Conservation (phyloP, 2,797 vertebrate genomes). For the Valencia hispanica region DNA sequence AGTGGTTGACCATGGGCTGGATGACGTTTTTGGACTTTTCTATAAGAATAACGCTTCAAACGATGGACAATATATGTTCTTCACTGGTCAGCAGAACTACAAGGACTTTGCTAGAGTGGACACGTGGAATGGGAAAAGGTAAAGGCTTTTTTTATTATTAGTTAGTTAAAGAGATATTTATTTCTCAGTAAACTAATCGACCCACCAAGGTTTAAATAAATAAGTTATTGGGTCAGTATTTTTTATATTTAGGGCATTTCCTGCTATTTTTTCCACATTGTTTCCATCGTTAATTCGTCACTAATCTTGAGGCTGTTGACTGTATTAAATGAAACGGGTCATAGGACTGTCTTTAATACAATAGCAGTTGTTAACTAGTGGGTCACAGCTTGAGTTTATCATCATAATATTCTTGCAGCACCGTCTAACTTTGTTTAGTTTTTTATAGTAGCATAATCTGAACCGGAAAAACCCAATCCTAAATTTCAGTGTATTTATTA, state of each 20-base stretch:
- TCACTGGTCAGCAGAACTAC: slow-evolving; percentile 87
- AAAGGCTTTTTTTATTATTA: slow-evolving; percentile 23
- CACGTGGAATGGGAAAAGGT: slow-evolving; percentile 91
- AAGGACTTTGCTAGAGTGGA: slow-evolving; percentile 89
- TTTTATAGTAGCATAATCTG: neutral
- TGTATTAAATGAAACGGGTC: neutral
- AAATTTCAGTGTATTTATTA: neutral
- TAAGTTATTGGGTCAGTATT: neutral
- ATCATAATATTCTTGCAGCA: neutral
- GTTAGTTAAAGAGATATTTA: neutral
- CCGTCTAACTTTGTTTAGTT: neutral
- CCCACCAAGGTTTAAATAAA: neutral
- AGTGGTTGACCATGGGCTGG: slow-evolving; percentile 49
- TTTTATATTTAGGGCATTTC: neutral
- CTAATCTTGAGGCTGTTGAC: neutral
- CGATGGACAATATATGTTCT: slow-evolving; percentile 91
- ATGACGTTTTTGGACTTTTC: slow-evolving; percentile 89
- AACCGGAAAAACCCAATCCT: neutral
- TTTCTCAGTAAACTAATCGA: slow-evolving; percentile 1
- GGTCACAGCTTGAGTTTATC: neutral
- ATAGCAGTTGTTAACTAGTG: neutral
- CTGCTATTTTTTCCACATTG: neutral
- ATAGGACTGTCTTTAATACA: neutral
- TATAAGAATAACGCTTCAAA: slow-evolving; percentile 90
- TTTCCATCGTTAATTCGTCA: neutral